Evolutionary conservation across 2,797 vertebrate species (phyloP).

Genomic region (Scolopax bukidnonensis): DNA sequence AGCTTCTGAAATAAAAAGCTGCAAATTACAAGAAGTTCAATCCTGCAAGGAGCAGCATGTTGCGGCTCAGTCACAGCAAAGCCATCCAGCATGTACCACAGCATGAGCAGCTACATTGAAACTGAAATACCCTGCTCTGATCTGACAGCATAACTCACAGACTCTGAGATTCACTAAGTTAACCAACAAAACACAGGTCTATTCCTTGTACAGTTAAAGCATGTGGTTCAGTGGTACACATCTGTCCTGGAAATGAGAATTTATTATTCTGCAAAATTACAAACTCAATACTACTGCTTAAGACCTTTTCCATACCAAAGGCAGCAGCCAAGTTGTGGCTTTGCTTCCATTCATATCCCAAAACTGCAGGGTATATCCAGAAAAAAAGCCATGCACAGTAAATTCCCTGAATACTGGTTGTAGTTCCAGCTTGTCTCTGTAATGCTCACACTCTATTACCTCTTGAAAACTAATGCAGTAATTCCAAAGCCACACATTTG

Average conservation of each 20-base stretch:
- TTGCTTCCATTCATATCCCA: neutral
- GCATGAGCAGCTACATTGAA: fast-evolving
- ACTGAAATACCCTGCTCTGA: neutral
- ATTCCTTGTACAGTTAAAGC: neutral
- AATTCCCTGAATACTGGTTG: neutral
- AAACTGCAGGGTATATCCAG: neutral
- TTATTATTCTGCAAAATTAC: neutral
- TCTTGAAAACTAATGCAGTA: neutral
- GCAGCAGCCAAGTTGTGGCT: neutral
- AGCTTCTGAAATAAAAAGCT: neutral
- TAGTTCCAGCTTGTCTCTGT: neutral
- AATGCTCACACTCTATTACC: too few species aligned
- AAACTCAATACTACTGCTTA: neutral
- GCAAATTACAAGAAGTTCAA: neutral
- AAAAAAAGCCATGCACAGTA: neutral
- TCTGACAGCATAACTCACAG: neutral
- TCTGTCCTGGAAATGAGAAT: neutral
- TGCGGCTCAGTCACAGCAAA: fast-evolving
- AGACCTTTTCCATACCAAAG: neutral
- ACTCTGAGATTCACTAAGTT: neutral
- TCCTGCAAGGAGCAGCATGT: neutral
- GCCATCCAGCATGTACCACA: neutral
- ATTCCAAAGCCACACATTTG: neutral
- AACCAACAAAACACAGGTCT: neutral
- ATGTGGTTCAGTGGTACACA: neutral